A percentile compares a stretch with the other conserved stretches of the same genome.
Conservation (phyloP, 2,888 invertebrate species). For the Caenorhabditis imperialis region DNA sequence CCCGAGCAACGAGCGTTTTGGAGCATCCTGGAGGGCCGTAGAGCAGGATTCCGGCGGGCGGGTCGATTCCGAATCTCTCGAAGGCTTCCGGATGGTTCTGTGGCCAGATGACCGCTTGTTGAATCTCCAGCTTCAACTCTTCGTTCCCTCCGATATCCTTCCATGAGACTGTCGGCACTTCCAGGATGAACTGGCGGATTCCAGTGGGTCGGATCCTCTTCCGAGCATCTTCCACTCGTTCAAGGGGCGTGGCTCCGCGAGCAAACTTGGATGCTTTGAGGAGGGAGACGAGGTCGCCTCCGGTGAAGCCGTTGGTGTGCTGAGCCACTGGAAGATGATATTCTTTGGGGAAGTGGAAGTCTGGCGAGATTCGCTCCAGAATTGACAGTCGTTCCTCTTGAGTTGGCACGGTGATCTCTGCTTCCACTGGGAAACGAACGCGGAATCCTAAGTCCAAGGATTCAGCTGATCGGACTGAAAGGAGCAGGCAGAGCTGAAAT, state of each 20-base stretch:
- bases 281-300: constrained; percentile 65
- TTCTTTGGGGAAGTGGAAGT: constrained; percentile 16
- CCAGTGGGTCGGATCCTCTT: constrained; percentile 71
- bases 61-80: constrained; percentile 87
- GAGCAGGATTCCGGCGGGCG: constrained; percentile 85
- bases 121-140: constrained; percentile 87
- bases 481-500: constrained; percentile 52
- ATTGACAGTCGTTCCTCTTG: constrained; percentile 65
- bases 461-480: constrained; percentile 65
- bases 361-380: constrained; percentile 36
- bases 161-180: constrained; percentile 84
- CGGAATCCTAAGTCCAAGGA: constrained; percentile 61
- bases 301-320: constrained; percentile 75
- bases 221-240: constrained; percentile 43
- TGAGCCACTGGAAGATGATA: constrained; percentile 21
- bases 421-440: constrained; percentile 69
- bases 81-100: constrained; percentile 87
- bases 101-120: constrained; percentile 91
- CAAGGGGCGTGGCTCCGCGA: constrained; percentile 9
- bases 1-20: constrained; percentile 96
- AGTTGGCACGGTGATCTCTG: constrained; percentile 58
- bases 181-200: constrained; percentile 75
- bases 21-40: constrained; percentile 91
- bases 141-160: constrained; percentile 93
- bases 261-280: constrained; percentile 52